These are phyloP conservation scores for Probosciger aterrimus DNA, from an alignment of 2,113 vertebrate species.

Conservation along the genomic window DNA sequence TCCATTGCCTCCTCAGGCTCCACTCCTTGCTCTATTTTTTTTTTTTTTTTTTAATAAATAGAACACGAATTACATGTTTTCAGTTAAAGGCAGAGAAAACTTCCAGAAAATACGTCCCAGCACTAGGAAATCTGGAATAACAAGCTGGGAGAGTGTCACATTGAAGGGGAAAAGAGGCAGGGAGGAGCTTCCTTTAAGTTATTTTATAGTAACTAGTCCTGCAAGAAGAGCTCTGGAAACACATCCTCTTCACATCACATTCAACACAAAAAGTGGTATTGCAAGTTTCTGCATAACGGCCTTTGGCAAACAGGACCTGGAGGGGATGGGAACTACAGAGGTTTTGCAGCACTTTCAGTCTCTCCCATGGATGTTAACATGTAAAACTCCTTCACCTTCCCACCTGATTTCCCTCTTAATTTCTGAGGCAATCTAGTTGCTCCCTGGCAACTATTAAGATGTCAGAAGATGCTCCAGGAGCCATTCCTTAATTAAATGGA, in stretches of 20 bases:
- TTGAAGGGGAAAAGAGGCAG: neutral
- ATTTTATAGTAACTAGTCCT: neutral
- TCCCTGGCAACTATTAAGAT: neutral
- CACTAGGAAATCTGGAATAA: conserved; percentile 18
- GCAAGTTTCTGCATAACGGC: neutral
- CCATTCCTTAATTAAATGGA: neutral
- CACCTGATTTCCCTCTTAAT: neutral
- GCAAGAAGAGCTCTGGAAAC: neutral
- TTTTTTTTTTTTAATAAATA: neutral
- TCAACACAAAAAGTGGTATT: neutral
- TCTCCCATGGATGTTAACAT: neutral
- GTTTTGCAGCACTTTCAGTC: neutral
- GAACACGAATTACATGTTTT: neutral
- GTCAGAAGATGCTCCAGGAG: neutral
- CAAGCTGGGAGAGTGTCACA: neutral
- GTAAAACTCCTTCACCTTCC: neutral
- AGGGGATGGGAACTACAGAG: neutral
- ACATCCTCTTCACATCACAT: neutral
- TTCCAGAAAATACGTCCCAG: neutral
- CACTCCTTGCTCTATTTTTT: neutral
- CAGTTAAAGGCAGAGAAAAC: neutral
- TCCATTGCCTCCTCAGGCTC: neutral
- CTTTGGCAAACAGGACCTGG: neutral
- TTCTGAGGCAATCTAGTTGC: neutral
- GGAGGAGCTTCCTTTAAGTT: neutral